These are phyloP conservation scores for Drosophila affinis DNA, from an alignment of 2,888 invertebrate genomes.

Conservation along the genomic window DNA sequence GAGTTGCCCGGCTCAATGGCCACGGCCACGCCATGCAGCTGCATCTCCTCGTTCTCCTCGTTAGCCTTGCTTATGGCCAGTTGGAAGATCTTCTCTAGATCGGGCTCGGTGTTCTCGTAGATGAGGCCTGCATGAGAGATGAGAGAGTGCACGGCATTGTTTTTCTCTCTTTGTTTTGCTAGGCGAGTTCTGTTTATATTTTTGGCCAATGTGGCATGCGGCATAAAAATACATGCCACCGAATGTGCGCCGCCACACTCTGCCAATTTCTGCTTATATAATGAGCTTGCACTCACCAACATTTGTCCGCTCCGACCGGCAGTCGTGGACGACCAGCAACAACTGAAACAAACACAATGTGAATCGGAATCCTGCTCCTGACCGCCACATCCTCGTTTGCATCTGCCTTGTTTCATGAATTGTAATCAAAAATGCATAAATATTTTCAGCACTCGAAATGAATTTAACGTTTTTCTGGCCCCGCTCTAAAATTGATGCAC, in stretches of 20 bases:
- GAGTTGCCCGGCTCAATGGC: conserved; percentile 85
- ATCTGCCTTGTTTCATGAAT: conserved; percentile 13
- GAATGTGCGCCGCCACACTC: conserved; percentile 13
- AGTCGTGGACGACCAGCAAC: conserved; percentile 36
- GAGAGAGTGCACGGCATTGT: not conserved
- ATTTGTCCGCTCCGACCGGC: conserved; percentile 62
- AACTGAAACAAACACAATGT: conserved; percentile 36
- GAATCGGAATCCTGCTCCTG: conserved; percentile 15
- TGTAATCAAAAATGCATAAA: conserved; percentile 41
- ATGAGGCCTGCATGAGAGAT: conserved; percentile 69
- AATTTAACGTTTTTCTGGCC: conserved; percentile 28
- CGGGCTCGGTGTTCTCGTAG: conserved; percentile 74
- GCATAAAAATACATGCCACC: conserved; percentile 45
- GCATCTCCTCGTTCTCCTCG: conserved; percentile 70
- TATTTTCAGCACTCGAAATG: conserved; percentile 15
- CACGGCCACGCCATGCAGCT: conserved; percentile 74
- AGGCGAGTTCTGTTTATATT: conserved; percentile 65
- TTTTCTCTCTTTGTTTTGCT: conserved; percentile 68
- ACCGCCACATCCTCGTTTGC: conserved; percentile 5
- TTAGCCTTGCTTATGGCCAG: conserved; percentile 81
- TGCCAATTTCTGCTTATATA: conserved; percentile 38
- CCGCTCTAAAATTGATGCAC: conserved; percentile 38
- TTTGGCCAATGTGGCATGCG: conserved; percentile 20
- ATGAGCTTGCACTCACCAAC: conserved; percentile 59
- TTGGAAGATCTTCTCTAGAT: conserved; percentile 81